Evolutionary conservation across 1,140 invertebrate genomes (phyloP).

Genomic region (Drosophila melanica): DNA sequence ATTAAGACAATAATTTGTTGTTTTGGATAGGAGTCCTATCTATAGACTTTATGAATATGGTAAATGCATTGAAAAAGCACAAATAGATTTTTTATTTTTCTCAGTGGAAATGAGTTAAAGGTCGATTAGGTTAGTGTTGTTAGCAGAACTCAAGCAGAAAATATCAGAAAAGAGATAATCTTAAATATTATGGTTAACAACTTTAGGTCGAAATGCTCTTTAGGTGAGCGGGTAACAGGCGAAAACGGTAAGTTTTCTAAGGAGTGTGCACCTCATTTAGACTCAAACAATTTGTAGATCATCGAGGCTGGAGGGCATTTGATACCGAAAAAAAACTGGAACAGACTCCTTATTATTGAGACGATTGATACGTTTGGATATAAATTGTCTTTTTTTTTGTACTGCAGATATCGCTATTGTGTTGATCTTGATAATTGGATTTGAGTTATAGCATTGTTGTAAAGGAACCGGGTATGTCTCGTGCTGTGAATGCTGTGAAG

Average conservation of each 20-base stretch:
- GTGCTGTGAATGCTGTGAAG: slow-evolving; percentile 81
- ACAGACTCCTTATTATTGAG: slow-evolving; percentile 19
- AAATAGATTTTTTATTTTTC: slow-evolving; percentile 1
- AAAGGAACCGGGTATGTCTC: slow-evolving; percentile 81
- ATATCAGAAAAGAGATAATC: slow-evolving; percentile 1
- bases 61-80: slow-evolving; percentile 31
- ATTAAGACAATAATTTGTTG: slow-evolving; percentile 37
- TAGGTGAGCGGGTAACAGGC: neutral
- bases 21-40: slow-evolving; percentile 5
- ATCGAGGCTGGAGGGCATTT: slow-evolving; percentile 13
- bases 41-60: slow-evolving; percentile 14
- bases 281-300: slow-evolving; percentile 24
- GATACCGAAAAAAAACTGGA: slow-evolving; percentile 22
- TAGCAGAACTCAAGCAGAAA: slow-evolving; percentile 37
- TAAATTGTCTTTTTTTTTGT: slow-evolving; percentile 70
- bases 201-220: slow-evolving; percentile 14
- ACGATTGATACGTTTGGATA: slow-evolving; percentile 31
- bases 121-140: slow-evolving; percentile 26
- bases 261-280: slow-evolving; percentile 28
- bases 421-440: slow-evolving; percentile 63
- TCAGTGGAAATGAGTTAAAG: slow-evolving; percentile 3
- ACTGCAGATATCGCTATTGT: slow-evolving; percentile 64
- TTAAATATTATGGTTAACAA: slow-evolving; percentile 29
- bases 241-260: slow-evolving; percentile 13
- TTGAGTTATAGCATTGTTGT: slow-evolving; percentile 77